phyloP scores from a whole-genome alignment of 2,113 vertebrate species.

The Ciconia stormi region DNA sequence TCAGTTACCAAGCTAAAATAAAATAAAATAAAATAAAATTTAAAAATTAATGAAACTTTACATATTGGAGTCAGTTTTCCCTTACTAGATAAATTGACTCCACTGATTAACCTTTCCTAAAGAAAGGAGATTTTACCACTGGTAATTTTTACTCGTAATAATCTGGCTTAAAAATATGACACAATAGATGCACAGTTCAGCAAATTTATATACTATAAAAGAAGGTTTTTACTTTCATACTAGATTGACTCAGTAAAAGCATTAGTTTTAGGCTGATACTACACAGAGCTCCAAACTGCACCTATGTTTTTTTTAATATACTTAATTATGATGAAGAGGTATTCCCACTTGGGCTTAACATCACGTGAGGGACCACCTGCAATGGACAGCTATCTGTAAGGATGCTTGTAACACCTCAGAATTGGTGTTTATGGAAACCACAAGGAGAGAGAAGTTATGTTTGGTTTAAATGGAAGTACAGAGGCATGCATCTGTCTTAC shows the following conservation, averaged over 20 bases:
- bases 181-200: not conserved
- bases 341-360: not conserved
- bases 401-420: not conserved
- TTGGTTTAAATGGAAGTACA: not conserved
- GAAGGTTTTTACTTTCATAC: not conserved
- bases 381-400: not conserved
- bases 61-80: not conserved
- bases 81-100: not conserved
- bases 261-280: not conserved
- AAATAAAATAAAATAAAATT: no score
- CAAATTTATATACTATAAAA: not conserved
- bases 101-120: not conserved
- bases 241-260: not conserved
- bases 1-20: not conserved
- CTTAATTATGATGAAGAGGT: not conserved
- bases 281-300: not conserved
- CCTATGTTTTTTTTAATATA: not conserved
- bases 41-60: not conserved
- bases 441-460: not conserved
- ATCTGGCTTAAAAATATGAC: not conserved
- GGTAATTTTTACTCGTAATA: not conserved
- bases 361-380: not conserved
- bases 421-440: not conserved
- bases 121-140: not conserved
- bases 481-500: not conserved